Evolutionary conservation across 2,113 vertebrate genomes (phyloP).

Genomic region (Corythornis vintsioides): DNA sequence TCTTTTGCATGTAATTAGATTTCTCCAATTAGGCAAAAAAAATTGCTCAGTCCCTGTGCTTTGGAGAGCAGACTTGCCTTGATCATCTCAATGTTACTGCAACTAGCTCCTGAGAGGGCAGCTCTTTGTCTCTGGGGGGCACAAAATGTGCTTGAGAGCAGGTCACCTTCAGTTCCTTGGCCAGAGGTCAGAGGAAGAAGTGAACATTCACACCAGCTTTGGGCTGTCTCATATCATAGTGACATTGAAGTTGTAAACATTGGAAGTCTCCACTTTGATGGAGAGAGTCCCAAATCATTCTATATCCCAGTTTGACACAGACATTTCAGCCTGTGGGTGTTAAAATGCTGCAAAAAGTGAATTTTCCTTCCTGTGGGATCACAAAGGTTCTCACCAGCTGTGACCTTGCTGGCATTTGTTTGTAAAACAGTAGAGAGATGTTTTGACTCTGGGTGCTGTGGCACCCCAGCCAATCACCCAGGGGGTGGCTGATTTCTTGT

Average conservation of each 20-base stretch:
- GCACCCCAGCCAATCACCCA: no score
- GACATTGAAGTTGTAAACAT: neutral
- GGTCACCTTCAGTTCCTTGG: neutral
- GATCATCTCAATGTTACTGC: neutral
- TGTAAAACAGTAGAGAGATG: no score
- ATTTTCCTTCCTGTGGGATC: no score
- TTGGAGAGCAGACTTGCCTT: neutral
- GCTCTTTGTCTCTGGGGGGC: neutral
- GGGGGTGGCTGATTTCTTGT: no score
- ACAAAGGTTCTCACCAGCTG: no score
- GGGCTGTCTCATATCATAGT: neutral
- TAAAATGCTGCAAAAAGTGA: no score
- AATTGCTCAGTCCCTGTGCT: neutral
- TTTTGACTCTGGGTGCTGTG: no score
- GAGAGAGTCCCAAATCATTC: neutral
- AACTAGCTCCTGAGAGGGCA: neutral
- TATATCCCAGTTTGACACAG: neutral
- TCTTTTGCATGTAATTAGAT: neutral
- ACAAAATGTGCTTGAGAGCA: neutral
- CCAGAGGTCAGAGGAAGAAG: neutral
- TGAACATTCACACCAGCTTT: neutral
- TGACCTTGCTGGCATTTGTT: no score
- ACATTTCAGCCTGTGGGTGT: neutral
- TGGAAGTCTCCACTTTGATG: neutral
- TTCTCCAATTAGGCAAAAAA: neutral